phyloP scores from a whole-genome alignment of 2,113 vertebrate genomes.

The Ophiodon elongatus region DNA sequence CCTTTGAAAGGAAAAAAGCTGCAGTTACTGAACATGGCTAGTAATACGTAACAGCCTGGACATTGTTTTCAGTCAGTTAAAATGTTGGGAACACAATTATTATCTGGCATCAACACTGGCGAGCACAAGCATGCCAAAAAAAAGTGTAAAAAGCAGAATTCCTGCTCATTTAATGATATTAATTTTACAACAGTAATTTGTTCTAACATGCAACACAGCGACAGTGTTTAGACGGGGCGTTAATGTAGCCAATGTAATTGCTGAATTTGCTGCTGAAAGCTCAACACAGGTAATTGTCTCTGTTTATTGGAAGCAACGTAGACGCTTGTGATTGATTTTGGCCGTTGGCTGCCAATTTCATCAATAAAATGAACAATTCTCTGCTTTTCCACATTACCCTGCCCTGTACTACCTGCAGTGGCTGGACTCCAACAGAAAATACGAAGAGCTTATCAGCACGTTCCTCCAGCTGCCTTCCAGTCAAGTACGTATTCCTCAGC shows the following conservation, averaged over 20 bases:
- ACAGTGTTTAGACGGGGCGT: constrained; percentile 12
- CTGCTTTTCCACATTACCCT: neutral
- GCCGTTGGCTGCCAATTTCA: constrained; percentile 4
- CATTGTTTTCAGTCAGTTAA: constrained; percentile 4
- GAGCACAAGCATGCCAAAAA: neutral
- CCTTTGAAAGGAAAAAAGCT: constrained; percentile 19
- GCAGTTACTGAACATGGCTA: neutral
- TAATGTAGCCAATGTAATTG: constrained; percentile 20
- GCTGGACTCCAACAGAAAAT: constrained; percentile 32
- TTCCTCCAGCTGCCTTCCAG: constrained; percentile 35
- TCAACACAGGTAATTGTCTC: constrained; percentile 4
- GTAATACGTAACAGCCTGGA: neutral
- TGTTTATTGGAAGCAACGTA: constrained; percentile 21
- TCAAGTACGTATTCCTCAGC: constrained; percentile 49
- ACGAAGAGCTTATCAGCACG: constrained; percentile 54
- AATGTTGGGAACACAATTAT: neutral
- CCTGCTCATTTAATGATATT: neutral
- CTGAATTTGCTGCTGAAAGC: constrained; percentile 40
- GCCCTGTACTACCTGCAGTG: constrained; percentile 19
- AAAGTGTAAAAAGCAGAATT: constrained; percentile 11
- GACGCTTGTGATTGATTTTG: neutral
- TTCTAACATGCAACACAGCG: constrained; percentile 11
- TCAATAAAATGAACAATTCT: constrained; percentile 14
- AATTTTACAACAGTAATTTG: constrained; percentile 19
- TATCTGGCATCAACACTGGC: neutral